phyloP scores from a whole-genome alignment of 2,113 vertebrate genomes.

The Pyrgilauda ruficollis region DNA sequence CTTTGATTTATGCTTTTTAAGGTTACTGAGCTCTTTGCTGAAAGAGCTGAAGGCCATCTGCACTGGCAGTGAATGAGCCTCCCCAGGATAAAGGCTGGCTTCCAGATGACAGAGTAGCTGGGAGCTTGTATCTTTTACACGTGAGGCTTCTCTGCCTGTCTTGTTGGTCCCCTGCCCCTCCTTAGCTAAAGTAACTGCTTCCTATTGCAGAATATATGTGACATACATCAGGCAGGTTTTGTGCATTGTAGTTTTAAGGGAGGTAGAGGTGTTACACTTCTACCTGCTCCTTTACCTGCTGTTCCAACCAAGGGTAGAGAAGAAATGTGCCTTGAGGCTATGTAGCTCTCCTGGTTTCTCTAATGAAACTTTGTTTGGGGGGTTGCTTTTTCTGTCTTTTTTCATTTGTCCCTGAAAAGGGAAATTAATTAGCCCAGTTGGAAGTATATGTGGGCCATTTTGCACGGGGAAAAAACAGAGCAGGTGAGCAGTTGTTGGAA shows the following conservation, averaged over 20 bases:
- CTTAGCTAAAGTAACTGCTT: neutral
- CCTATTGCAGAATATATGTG: neutral
- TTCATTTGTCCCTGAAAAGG: neutral
- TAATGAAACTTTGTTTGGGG: neutral
- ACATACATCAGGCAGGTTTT: neutral
- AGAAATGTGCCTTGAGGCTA: neutral
- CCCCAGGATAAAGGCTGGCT: neutral
- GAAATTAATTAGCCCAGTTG: neutral
- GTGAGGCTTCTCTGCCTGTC: neutral
- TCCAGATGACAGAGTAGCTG: neutral
- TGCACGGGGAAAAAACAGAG: neutral
- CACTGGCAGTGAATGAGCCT: neutral
- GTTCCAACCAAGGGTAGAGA: neutral
- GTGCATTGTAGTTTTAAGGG: neutral
- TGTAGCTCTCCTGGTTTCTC: neutral
- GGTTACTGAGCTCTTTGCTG: conserved; percentile 12
- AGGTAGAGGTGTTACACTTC: neutral
- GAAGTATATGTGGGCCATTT: neutral
- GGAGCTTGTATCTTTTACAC: neutral
- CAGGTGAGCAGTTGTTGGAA: neutral
- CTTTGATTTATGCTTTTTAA: conserved; percentile 37
- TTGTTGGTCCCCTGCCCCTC: neutral
- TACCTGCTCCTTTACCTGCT: neutral
- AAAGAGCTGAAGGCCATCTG: conserved; percentile 8
- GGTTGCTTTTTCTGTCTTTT: neutral